These are phyloP conservation scores for Drosophila nasuta DNA, from an alignment of 1,140 invertebrate species.

Conservation along the genomic window DNA sequence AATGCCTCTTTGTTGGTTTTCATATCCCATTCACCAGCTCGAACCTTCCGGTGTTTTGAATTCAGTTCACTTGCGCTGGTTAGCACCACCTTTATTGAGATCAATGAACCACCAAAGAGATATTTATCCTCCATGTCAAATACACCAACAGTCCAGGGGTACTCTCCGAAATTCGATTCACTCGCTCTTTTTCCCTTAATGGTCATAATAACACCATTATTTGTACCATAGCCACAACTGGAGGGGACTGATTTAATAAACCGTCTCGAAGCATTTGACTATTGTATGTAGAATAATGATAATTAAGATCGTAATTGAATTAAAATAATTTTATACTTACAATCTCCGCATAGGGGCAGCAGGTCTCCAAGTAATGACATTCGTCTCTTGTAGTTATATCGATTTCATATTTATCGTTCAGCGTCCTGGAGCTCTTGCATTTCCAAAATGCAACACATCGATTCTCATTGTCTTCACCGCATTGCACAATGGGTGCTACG, in stretches of 20 bases:
- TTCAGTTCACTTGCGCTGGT: neutral
- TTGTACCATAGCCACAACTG: slow-evolving; percentile 14
- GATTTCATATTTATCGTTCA: slow-evolving; percentile 1
- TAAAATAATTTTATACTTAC: slow-evolving; percentile 8
- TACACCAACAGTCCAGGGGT: slow-evolving; percentile 36
- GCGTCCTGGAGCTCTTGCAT: neutral
- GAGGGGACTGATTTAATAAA: no score
- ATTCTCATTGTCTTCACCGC: neutral
- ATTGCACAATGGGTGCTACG: neutral
- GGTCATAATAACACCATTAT: slow-evolving; percentile 15
- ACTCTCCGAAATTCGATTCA: slow-evolving; percentile 30
- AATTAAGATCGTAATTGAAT: neutral
- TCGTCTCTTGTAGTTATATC: neutral
- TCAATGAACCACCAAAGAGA: slow-evolving; percentile 1
- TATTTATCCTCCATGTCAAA: neutral
- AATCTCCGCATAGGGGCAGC: neutral
- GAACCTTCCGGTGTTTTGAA: neutral
- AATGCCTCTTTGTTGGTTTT: neutral
- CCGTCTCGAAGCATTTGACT: neutral
- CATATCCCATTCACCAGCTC: slow-evolving; percentile 52
- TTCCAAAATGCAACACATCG: slow-evolving; percentile 8
- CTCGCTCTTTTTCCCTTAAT: neutral
- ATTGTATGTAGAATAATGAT: neutral
- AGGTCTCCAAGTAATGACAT: slow-evolving; percentile 43
- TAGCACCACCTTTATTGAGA: slow-evolving; percentile 19